Evolutionary conservation across 2,888 invertebrate genomes (phyloP), one percentile per base, ranked within the genome.

Genomic region (Strigamia crassipes): DNA sequence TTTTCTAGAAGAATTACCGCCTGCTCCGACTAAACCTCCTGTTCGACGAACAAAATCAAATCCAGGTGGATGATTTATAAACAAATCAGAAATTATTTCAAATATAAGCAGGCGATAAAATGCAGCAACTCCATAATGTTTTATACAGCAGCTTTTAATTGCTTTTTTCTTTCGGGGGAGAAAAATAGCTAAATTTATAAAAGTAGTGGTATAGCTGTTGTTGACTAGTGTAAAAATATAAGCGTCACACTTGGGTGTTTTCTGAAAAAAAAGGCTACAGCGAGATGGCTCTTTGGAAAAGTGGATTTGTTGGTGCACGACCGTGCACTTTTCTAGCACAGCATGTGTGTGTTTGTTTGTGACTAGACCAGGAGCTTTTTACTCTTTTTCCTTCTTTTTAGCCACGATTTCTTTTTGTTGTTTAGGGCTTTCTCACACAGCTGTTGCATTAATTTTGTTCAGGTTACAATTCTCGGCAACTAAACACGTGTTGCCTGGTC

Each of bases 1-100:
- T 77, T 77, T 77, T 77, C 13, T 77, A 34, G 31, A 77, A 77
- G 34, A 77, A n/a, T 23, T 77, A 34, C 51, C 51, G n/a, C 51
- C 51, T 51, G 51, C 51, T 51, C 51, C 51, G 51, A 51, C 51
- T 51, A 51, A 51, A 51, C 51, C 51, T 51, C 51, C 51, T 51
- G 51, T 51, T 18, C 12, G 51, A 51, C 51, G 51, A n/a, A 51
- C 51, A 51, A 51, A 51, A 51, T 51, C 51, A 51, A 18, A 18
- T 51, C 6, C 51, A 51, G 51, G 51, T 51, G 51, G 51, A n/a
- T 51, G 18, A 51, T 51, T 51, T 51, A 51, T 18, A 51, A 51
- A 15, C 42, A 42, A 42, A 42, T 42, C 42, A 42, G 42, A 42
- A 42, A 42, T 42, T 13, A 42, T 10, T 42, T 6, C 4, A 10